Conservation (phyloP, 2,888 invertebrate genomes). For the Zygogramma bicolorata region DNA sequence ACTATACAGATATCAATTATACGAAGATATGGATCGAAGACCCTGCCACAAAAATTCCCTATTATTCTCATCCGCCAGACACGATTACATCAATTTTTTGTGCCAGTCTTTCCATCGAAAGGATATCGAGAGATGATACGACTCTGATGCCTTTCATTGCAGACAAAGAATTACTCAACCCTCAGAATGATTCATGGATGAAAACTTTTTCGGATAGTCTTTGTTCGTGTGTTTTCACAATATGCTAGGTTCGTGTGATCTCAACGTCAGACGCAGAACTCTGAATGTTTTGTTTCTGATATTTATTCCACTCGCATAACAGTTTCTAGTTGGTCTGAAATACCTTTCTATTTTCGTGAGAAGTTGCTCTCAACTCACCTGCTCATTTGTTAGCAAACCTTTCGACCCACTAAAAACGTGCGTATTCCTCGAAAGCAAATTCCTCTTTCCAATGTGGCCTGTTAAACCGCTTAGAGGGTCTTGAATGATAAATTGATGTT, state of each 20-base stretch:
- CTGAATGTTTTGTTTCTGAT: not conserved
- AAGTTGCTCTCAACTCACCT: no score
- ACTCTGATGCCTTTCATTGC: not conserved
- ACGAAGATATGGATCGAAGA: no score
- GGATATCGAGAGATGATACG: not conserved
- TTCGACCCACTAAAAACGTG: no score
- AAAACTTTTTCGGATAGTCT: not conserved
- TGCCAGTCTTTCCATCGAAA: not conserved
- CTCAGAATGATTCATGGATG: not conserved
- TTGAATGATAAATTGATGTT: no score
- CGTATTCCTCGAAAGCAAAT: no score
- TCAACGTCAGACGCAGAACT: not conserved
- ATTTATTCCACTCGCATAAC: not conserved
- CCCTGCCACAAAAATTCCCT: no score
- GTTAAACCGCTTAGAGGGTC: no score
- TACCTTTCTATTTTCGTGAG: no score
- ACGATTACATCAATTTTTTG: not conserved
- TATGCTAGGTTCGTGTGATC: not conserved
- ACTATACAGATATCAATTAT: no score
- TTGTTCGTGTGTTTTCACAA: not conserved
- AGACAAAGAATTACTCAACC: not conserved
- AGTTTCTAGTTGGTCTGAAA: not conserved
- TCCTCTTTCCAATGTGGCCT: no score
- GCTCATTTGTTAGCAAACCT: no score
- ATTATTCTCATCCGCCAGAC: not conserved